Base-by-base conservation (phyloP, 1,140 invertebrate species). In the Caerostris extrusa region DNA sequence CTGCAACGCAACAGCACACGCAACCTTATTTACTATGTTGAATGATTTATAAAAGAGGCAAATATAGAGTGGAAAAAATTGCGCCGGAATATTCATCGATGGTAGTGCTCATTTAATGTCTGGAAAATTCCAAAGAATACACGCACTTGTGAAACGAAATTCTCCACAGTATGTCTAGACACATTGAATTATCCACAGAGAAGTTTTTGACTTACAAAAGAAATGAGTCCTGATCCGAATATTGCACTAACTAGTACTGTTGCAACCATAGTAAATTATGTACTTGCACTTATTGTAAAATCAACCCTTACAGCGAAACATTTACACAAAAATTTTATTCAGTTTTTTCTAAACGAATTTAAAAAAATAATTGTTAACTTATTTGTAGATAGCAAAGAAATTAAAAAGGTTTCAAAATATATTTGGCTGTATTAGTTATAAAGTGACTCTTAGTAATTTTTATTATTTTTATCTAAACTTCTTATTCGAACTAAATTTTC, bases 191-290 rank as follows among this genome's bases (percentile, higher is more conserved):
- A 86, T 86, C 19, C 14, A 12, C 83, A 86, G 83, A 60, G 56
- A 86, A 61, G n/a, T n/a, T 56, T 61, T 56, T 86, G 56, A 56
- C 57, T 86, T 58, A n/a, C 17, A 0, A 86, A 86, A 86, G 83
- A 86, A 86, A 86, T 86, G 83, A 86, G 5, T 60, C 8, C 19
- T 86, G 57, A 4, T 60, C 57, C 60, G 17, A 86, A 86, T 50
- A 86, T n/a, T 86, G n/a, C 14, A 10, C 53, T 86, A 61, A 61
- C 19, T n/a, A n/a, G n/a, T 14, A 86, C 56, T 6, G 56, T 86
- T 86, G 58, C 60, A 60, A 86, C 83, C n/a, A n/a, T 55, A 56
- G 8, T 19, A 60, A 57, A 14, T 19, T 57, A 34, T 83, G 60
- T 60, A 86, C n/a, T n/a, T n/a, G n/a, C n/a, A n/a, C n/a, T n/a